Conservation (phyloP, 2,888 invertebrate genomes). For the Troilus luridus region DNA sequence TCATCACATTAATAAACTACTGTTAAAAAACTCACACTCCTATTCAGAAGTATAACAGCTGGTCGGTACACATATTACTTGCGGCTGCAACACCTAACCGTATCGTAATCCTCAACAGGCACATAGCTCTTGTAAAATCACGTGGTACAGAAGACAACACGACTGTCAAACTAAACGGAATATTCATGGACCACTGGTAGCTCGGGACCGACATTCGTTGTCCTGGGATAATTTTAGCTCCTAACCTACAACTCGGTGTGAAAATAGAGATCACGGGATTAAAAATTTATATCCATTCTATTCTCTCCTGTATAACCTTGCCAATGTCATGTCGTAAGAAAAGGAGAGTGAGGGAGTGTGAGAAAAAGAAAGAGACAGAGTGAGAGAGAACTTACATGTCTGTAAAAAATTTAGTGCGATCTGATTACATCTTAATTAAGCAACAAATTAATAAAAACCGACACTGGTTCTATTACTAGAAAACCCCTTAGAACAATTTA, state of each 20-base stretch:
- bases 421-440: neutral
- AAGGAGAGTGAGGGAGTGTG: no score
- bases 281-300: slow-evolving; percentile 16
- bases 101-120: neutral
- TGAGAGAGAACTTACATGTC: neutral
- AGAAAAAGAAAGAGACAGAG: no score
- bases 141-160: neutral
- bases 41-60: neutral
- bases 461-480: neutral
- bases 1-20: neutral
- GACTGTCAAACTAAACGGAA: neutral
- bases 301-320: neutral
- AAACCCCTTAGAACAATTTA: neutral
- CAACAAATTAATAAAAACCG: neutral
- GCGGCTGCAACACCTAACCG: no score
- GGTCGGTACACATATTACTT: neutral
- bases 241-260: neutral
- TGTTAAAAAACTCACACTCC: neutral
- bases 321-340: slow-evolving; percentile 4
- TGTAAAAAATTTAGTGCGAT: neutral
- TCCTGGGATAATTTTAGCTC: neutral
- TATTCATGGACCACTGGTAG: neutral
- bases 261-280: neutral
- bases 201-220: neutral
- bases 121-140: neutral